Evolutionary conservation across 2,113 vertebrate species (phyloP), one percentile per base, ranked within the genome.

Genomic region (Epinephelus moara): DNA sequence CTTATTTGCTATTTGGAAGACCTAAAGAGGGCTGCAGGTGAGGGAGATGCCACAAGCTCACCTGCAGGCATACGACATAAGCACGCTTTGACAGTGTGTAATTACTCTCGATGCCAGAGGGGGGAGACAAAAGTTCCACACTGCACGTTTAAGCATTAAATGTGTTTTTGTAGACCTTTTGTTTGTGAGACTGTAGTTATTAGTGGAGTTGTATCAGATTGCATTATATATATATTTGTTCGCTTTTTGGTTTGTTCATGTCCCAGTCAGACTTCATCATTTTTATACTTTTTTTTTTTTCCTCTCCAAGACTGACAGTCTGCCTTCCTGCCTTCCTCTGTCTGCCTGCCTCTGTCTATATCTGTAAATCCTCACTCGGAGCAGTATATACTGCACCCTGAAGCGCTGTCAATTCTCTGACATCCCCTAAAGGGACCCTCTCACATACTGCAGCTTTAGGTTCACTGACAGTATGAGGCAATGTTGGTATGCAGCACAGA

Each of bases 401-500:
- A 80, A 81, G 81, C 53, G 3, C 59, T 62, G 75, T 82, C 75
- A 85, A 23, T 70, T 76, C 23, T 23, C 77, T 77, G 72, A 67
- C 61, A 79, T 78, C 27, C 52, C 81, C 77, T 62, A 12, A 27
- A 84, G 74, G 19, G 53, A 56, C 27, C 19, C 21, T n/a, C 61
- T 75, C 5, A 10, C 64, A 63, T 49, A 67, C 50, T 60, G 53
- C 42, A 71, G 47, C 47, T 80, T 73, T 47, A 45, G 66, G 59
- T 77, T 76, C 53, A 70, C 63, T 37, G 6, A 63, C 55, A 67
- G 72, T 70, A 11, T 64, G 60, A 84, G 56, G 59, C 30, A 42
- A 47, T 27, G 27, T 23, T 75, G 30, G 56, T 62, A 64, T 72
- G 52, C 67, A 78, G 69, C 75, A 40, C 37, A 21, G 84, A 70